These are phyloP conservation scores for Xyrichtys novacula DNA, from an alignment of 2,797 vertebrate species.

Conservation along the genomic window DNA sequence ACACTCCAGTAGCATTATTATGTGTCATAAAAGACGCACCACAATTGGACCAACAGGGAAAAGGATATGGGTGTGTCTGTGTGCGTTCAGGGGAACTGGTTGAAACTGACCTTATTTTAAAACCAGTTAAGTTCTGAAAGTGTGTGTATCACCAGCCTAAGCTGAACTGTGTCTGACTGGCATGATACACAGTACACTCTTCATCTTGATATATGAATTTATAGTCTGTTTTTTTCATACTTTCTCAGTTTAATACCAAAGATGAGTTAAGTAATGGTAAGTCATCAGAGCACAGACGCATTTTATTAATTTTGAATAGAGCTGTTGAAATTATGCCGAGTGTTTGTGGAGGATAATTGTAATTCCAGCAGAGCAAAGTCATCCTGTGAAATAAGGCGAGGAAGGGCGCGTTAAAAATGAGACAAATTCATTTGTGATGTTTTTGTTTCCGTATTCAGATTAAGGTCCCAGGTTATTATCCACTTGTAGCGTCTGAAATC, in stretches of 20 bases:
- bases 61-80: no score
- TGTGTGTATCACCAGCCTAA: no score
- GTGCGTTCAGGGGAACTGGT: no score
- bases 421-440: slow-evolving; percentile 39
- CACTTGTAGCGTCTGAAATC: slow-evolving; percentile 26
- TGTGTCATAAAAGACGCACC: no score
- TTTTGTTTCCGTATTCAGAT: slow-evolving; percentile 37
- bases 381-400: slow-evolving; percentile 40
- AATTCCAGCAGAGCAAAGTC: slow-evolving; percentile 31
- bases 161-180: neutral
- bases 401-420: slow-evolving; percentile 7
- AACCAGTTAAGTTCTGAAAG: no score
- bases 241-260: slow-evolving; percentile 26
- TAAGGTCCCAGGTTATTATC: slow-evolving; percentile 41
- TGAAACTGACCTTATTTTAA: no score
- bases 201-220: no score
- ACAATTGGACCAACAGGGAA: no score
- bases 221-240: slow-evolving; percentile 23
- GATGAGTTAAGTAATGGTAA: slow-evolving; percentile 27
- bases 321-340: slow-evolving; percentile 36
- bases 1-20: no score
- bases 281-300: slow-evolving; percentile 24
- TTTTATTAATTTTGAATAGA: slow-evolving; percentile 40
- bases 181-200: neutral
- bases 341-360: slow-evolving; percentile 39